Conservation (phyloP, 2,113 vertebrate genomes). For the Pontoporia blainvillei region DNA sequence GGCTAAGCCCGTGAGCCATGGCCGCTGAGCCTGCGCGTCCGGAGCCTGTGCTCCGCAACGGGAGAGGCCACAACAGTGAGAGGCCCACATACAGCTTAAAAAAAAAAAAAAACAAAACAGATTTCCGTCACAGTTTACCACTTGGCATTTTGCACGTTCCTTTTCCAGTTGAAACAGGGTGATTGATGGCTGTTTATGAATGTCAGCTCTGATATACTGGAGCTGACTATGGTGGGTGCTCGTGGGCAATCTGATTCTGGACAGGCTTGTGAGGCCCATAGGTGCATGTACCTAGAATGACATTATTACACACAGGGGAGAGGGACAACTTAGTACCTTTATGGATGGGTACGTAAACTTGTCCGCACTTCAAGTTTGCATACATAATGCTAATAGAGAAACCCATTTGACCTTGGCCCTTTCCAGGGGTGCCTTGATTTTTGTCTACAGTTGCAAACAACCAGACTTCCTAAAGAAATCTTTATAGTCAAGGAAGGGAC, state of each 20-base stretch:
- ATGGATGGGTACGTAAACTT: neutral
- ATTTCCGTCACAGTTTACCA: neutral
- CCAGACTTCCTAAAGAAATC: neutral
- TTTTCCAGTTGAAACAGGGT: neutral
- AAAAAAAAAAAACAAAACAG: no score
- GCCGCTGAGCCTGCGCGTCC: no score
- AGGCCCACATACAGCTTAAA: no score
- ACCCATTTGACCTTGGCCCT: neutral
- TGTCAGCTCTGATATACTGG: accelerated
- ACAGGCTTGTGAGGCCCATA: neutral
- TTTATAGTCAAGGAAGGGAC: neutral
- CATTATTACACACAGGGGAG: neutral
- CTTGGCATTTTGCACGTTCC: neutral
- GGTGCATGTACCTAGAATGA: neutral
- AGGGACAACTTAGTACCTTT: neutral
- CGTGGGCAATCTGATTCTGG: neutral
- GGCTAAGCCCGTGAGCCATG: no score
- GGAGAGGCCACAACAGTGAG: no score
- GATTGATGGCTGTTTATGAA: accelerated
- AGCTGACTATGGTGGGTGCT: no score
- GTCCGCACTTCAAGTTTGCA: no score
- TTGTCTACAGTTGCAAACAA: neutral
- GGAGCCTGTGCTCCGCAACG: no score
- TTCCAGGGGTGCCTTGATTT: neutral
- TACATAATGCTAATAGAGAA: neutral